These are phyloP conservation scores for Eurois occulta DNA, from an alignment of 2,888 invertebrate species.

Conservation along the genomic window DNA sequence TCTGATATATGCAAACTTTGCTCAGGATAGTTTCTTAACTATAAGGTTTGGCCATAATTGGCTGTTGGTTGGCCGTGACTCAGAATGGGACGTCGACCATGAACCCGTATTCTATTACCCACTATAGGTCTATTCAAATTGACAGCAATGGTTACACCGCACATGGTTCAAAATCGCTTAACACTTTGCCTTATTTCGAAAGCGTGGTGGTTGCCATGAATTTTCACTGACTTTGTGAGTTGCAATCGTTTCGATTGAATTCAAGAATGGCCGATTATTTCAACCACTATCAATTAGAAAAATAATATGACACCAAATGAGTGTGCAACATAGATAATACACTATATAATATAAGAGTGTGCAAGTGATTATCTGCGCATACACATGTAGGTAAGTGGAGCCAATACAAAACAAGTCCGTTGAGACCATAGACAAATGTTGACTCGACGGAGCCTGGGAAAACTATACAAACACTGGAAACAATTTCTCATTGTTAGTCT, in stretches of 20 bases:
- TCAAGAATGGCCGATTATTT: neutral
- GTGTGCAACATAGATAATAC: too few species aligned
- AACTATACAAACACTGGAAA: slow-evolving; percentile 34
- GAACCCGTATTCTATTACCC: neutral
- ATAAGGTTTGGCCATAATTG: neutral
- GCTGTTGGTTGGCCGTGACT: neutral
- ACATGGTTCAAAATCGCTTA: neutral
- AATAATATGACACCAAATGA: neutral
- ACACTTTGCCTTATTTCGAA: neutral
- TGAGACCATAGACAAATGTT: slow-evolving; percentile 60
- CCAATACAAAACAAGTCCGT: slow-evolving; percentile 40
- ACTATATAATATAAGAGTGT: too few species aligned
- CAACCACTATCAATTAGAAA: neutral
- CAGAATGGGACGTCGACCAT: neutral
- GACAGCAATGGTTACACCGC: neutral
- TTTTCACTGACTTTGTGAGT: too few species aligned
- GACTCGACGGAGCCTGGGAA: slow-evolving; percentile 56
- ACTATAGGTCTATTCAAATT: neutral
- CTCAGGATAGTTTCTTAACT: too few species aligned
- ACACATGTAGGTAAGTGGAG: slow-evolving; percentile 2
- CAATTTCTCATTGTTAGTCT: slow-evolving; percentile 55
- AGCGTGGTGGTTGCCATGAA: neutral
- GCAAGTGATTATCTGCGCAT: neutral
- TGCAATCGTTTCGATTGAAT: neutral
- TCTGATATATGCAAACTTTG: too few species aligned